Evolutionary conservation across 2,888 invertebrate species (phyloP), one percentile per base, ranked within the genome.

Genomic region (Marasmarcha lunaedactyla): DNA sequence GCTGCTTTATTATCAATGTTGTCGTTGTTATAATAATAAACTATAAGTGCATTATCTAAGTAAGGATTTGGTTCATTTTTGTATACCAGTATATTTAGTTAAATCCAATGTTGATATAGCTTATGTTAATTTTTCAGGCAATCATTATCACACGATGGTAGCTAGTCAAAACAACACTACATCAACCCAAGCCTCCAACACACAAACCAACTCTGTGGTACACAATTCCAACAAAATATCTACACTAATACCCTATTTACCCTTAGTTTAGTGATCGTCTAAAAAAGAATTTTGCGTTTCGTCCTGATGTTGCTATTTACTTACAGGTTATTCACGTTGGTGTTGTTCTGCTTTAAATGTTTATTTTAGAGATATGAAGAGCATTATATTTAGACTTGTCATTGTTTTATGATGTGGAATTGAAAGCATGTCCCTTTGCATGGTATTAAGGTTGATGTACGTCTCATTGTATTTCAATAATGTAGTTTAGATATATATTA

Each of bases 71-170:
- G n/a, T n/a, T n/a, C n/a, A n/a, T n/a, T n/a, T n/a, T n/a, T n/a
- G n/a, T n/a, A n/a, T n/a, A n/a, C n/a, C n/a, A n/a, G n/a, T n/a
- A n/a, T n/a, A n/a, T n/a, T n/a, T n/a, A n/a, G n/a, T n/a, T n/a
- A n/a, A n/a, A n/a, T n/a, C n/a, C n/a, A n/a, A n/a, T n/a, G n/a
- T n/a, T n/a, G n/a, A n/a, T n/a, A n/a, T n/a, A n/a, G n/a, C n/a
- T n/a, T n/a, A n/a, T n/a, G n/a, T n/a, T 7, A n/a, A 30, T 7
- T 58, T 81, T 79, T 56, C 81, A 81, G 81, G 77, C 59, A 66
- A 72, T 59, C 68, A 71, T 57, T 64, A 65, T 51, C 62, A 57
- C 54, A 52, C 68, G 61, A 15, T 10, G 13, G 14, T 37, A 14
- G 15, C 36, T 26, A 30, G 55, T 57, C 68, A 62, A 69, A 69